A percentile compares a stretch with the other conserved stretches of the same genome.
Evolutionary conservation across 2,797 vertebrate genomes (phyloP).

Genomic region (Ibycter americanus): DNA sequence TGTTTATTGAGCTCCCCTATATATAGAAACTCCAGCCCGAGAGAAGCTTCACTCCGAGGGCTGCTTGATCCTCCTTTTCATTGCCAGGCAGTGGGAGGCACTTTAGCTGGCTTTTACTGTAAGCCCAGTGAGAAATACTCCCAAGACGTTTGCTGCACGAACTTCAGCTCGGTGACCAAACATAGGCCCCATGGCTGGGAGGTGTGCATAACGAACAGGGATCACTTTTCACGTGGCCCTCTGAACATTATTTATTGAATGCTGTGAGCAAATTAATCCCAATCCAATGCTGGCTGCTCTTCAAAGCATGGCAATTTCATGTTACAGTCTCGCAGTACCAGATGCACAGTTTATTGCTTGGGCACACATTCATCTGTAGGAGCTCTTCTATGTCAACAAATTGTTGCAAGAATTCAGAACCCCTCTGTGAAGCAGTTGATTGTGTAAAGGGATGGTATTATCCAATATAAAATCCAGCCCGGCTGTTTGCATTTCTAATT

Average conservation of each 20-base stretch:
- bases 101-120: conserved; percentile 20
- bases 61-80: conserved; percentile 67
- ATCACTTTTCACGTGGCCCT: conserved; percentile 52
- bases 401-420: background rate
- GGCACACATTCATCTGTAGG: accelerated
- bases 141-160: background rate
- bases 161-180: conserved; percentile 61
- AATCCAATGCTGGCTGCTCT: background rate
- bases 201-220: background rate
- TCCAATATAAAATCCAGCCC: background rate
- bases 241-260: background rate
- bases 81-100: conserved; percentile 45
- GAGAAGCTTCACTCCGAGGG: conserved; percentile 39
- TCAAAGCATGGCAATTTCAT: conserved; percentile 3
- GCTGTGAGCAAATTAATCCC: conserved; percentile 9
- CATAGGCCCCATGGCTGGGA: conserved; percentile 47
- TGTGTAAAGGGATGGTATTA: background rate
- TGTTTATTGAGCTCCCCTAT: conserved; percentile 75
- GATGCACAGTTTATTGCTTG: background rate
- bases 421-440: background rate
- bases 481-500: background rate
- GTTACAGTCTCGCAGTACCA: background rate
- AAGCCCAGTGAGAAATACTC: conserved; percentile 44
- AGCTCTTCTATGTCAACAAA: background rate
- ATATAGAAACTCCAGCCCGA: conserved; percentile 67